phyloP scores from a whole-genome alignment of 2,888 invertebrate genomes.

The Andrena chrysosceles region DNA sequence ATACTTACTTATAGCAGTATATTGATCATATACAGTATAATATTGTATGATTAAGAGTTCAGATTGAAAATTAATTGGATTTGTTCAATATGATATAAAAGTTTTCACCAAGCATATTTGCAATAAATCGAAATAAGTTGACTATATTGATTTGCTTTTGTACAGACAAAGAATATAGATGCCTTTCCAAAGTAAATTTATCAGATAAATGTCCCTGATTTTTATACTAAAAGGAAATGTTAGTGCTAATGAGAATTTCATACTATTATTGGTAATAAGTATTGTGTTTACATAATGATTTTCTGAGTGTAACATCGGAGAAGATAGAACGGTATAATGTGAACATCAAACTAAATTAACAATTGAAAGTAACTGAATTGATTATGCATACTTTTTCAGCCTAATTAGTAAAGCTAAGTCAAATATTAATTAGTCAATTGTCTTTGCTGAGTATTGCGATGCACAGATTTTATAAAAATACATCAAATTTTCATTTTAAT shows the following conservation, averaged over 20 bases:
- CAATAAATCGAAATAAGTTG: slow-evolving; percentile 19
- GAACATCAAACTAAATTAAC: slow-evolving; percentile 28
- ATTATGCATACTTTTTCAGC: slow-evolving; percentile 29
- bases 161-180: slow-evolving; percentile 39
- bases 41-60: slow-evolving; percentile 34
- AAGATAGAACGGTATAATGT: not conserved
- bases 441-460: not conserved
- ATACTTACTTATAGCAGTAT: slow-evolving; percentile 16
- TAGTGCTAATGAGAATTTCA: slow-evolving; percentile 20
- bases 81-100: slow-evolving; percentile 16
- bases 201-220: slow-evolving; percentile 42
- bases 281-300: slow-evolving; percentile 26
- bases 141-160: slow-evolving; percentile 47
- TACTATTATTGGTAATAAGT: slow-evolving; percentile 35
- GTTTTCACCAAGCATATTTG: slow-evolving; percentile 34
- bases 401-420: slow-evolving; percentile 58
- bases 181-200: slow-evolving; percentile 39
- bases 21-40: slow-evolving; percentile 27
- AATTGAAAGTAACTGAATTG: slow-evolving; percentile 26
- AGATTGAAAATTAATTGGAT: slow-evolving; percentile 20
- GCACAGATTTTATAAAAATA: slow-evolving; percentile 15
- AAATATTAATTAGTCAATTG: slow-evolving; percentile 38
- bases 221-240: slow-evolving; percentile 39
- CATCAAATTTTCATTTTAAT: not conserved
- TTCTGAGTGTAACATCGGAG: slow-evolving; percentile 4